Base-by-base conservation (phyloP, 1,140 invertebrate species). In the Melanaphis sacchari region DNA sequence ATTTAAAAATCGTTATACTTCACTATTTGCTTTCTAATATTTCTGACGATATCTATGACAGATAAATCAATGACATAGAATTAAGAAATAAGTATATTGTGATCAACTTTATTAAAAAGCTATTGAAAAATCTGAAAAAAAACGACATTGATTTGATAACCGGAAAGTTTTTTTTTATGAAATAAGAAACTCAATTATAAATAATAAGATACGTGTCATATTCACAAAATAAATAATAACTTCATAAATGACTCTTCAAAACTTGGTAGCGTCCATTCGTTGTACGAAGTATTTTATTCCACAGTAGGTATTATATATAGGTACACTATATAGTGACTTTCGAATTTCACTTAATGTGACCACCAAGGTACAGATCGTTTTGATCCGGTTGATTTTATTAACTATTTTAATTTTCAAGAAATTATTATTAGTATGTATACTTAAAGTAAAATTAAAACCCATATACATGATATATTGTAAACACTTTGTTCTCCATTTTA, bases 91-190 rank as follows among this genome's bases (percentile, higher is more conserved):
- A 76, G 31, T 21, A n/a, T 76, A 76, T 76, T 76, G n/a, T n/a
- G n/a, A 76, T 76, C 31, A 76, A 76, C 31, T 76, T 76, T n/a
- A n/a, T 76, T 15, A n/a, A 76, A 76, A 76, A 76, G 31, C 31
- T n/a, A n/a, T 76, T 76, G 59, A n/a, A 76, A 66, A n/a, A 66
- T 66, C 59, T 66, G 59, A n/a, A 76, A 76, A 76, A 76, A 76
- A 76, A 76, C 15, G 31, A 76, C 59, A 76, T 76, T 5, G 31
- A 76, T n/a, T n/a, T n/a, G 59, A 76, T 76, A n/a, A n/a, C 5
- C 59, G 5, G 31, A 76, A 76, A 76, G 59, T 76, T 66, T 66
- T 76, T 66, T 66, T 31, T 66, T n/a, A 31, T 31, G 11, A n/a
- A 66, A 66, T 66, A 66, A 31, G 11, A 66, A 66, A 66, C 31